Evolutionary conservation across 2,797 vertebrate genomes (phyloP), one percentile per base, ranked within the genome.

Genomic region (Podarcis siculus): DNA sequence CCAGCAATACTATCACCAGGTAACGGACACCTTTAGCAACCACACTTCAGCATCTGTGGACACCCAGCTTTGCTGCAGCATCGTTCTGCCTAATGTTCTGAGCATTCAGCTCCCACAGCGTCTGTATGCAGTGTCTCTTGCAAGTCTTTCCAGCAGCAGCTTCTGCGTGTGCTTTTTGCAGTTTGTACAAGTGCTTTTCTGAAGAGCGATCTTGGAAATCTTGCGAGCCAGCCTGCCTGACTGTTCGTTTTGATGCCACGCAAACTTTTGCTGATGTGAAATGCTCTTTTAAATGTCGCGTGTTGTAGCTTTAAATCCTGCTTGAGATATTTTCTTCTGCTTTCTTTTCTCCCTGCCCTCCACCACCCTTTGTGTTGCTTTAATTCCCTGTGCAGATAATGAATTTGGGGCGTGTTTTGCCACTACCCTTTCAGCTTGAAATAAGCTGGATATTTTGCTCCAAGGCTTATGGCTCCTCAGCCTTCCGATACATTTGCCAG

Each of bases 1-100:
- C 79, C 96, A 95, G 45, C 97, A 97, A 80, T 98, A 97, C 92
- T 97, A 97, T 87, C 96, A 97, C 85, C 97, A 97, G 95, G 97
- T 97, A 95, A 96, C 81, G 89, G 77, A 12, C 32, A 15, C 0
- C 23, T 90, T 69, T 39, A 80, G 69, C 45, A 73, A 0, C n/a
- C 3, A 21, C 2, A 6, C 58, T 82, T 49, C 42, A 2, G 1
- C 27, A 9, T 0, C 8, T 35, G n/a, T 64, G 90, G 73, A 15
- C n/a, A 12, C 21, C 8, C 6, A 49, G 8, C 35, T 81, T 15
- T 61, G n/a, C 5, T 9, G 27, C 35, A 83, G 61, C 71, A 12
- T 25, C 39, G 35, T 87, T 82, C 73, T 3, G 0, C 66, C 30
- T 2, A 23, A 45, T 89, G 58, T 35, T 12, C 15, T 55, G 92